Conservation (phyloP, 1,140 invertebrate species). For the Gyrodactylus salaris region DNA sequence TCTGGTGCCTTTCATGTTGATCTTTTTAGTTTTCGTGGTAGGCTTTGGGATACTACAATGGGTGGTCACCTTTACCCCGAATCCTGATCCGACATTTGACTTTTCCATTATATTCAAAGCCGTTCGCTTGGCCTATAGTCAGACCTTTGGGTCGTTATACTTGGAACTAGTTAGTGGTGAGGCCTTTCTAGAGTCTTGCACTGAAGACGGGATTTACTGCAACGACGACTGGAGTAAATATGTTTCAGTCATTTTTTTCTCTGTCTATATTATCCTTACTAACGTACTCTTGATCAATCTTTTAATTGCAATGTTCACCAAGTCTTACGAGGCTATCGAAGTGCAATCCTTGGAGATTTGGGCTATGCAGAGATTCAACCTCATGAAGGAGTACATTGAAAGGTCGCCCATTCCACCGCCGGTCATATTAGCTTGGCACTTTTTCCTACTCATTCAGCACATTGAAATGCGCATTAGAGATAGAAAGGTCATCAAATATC, state of each 20-base stretch:
- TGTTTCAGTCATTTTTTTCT: not conserved
- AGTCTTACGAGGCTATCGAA: slow-evolving; percentile 14
- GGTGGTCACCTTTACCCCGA: not conserved
- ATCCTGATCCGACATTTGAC: not conserved
- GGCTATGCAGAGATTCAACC: slow-evolving; percentile 10
- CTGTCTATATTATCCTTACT: not conserved
- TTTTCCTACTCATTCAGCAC: not conserved
- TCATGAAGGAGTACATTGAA: not conserved
- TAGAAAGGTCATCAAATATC: not conserved
- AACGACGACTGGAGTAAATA: not conserved
- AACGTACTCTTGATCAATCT: slow-evolving; percentile 2
- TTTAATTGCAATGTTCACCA: slow-evolving; percentile 1
- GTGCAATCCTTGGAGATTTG: slow-evolving; percentile 16
- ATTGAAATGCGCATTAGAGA: not conserved
- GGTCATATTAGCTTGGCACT: not conserved
- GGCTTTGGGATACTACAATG: slow-evolving; percentile 16
- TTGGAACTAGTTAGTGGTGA: not conserved
- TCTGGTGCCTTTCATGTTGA: slow-evolving; percentile 20
- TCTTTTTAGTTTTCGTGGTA: slow-evolving; percentile 21
- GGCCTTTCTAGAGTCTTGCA: not conserved
- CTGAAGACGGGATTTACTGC: not conserved
- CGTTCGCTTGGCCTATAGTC: not conserved
- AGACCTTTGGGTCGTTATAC: not conserved
- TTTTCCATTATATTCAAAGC: not conserved
- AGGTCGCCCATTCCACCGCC: not conserved